A percentile compares a stretch with the other conserved stretches of the same genome.
phyloP scores from a whole-genome alignment of 2,797 vertebrate genomes.

The Vultur gryphus region DNA sequence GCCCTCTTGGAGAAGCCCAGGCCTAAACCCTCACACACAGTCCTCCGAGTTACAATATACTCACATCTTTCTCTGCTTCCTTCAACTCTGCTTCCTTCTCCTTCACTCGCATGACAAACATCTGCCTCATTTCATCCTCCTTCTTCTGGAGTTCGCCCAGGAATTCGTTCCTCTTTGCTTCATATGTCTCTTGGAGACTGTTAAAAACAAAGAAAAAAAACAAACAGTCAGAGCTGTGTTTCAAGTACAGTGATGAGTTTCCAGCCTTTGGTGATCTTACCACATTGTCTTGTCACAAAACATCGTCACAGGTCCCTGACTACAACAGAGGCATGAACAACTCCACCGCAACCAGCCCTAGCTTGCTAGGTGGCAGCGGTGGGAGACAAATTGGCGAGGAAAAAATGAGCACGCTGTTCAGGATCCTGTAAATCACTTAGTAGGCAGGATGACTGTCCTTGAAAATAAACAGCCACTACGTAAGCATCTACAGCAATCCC shows the following conservation, averaged over 20 bases:
- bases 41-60: neutral
- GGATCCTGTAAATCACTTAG: neutral
- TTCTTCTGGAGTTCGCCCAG: constrained; percentile 82
- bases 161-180: constrained; percentile 83
- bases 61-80: constrained; percentile 83
- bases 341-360: rapidly evolving
- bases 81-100: constrained; percentile 83
- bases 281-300: rapidly evolving
- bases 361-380: neutral
- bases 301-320: rapidly evolving
- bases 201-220: neutral
- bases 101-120: constrained; percentile 84
- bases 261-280: neutral
- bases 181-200: constrained; percentile 82
- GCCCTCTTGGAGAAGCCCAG: neutral
- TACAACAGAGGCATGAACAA: rapidly evolving
- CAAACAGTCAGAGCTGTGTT: neutral
- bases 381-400: neutral
- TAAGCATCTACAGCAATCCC: neutral
- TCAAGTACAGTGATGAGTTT: neutral
- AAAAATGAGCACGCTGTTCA: rapidly evolving
- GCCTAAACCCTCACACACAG: neutral
- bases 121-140: constrained; percentile 84
- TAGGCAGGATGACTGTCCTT: neutral
- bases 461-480: rapidly evolving